Evolutionary conservation across 2,113 vertebrate genomes (phyloP), one percentile per base, ranked within the genome.

Genomic region (Scatophagus argus): DNA sequence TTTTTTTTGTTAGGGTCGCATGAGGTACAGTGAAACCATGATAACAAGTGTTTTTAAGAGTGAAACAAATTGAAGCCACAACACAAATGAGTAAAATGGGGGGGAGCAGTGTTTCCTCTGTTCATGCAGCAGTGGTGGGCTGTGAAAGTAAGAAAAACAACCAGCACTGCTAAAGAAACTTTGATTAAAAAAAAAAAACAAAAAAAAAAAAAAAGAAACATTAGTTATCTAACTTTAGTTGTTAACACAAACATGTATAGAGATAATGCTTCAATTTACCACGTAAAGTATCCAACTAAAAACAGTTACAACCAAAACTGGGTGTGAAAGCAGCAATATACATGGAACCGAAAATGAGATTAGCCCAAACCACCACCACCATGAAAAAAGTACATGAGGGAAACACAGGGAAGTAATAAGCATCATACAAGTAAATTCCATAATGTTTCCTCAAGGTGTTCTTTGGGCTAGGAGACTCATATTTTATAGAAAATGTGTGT

Each of bases 401-500:
- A 89, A 87, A 88, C 68, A 87, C 83, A 71, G 34, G 55, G 59
- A 80, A 86, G 76, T 83, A 77, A 80, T 49, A 69, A 88, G 78
- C 76, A 87, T 84, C 60, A 46, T 75, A 87, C 55, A 81, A 70
- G 74, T 86, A 84, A 86, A 88, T 84, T 74, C 79, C 65, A 55
- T 56, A 19, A 79, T 83, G 74, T 86, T 87, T 89, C 71, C 41
- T 54, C 65, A n/a, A 71, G 66, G 74, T 88, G 84, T 91, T 91
- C 87, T 92, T 93, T 91, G 88, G 91, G 88, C 83, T 86, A 76
- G 66, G 83, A 89, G 81, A 87, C 54, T 79, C 8, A 3, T 71
- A 47, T 81, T 87, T 85, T 47, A 88, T 79, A 91, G 80, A 92
- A 91, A 89, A 88, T 89, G 81, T 83, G 76, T 87, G 47, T 79